A percentile compares a stretch with the other conserved stretches of the same genome.
These are phyloP conservation scores for Oxycera nigricornis DNA, from an alignment of 2,888 invertebrate genomes.

Conservation along the genomic window DNA sequence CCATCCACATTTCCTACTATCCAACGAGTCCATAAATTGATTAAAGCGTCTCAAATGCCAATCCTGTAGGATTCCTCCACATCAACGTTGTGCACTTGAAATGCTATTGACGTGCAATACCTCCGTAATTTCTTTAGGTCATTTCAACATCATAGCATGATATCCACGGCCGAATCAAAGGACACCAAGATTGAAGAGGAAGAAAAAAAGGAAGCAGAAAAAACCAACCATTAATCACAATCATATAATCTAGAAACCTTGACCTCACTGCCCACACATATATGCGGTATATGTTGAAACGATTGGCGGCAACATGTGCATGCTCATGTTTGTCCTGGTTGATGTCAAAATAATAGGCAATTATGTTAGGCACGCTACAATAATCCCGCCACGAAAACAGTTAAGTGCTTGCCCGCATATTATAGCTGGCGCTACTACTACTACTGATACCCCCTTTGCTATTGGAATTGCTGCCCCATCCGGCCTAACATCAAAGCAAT, in stretches of 20 bases:
- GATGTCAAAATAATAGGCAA: slow-evolving; percentile 25
- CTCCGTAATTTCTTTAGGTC: neutral
- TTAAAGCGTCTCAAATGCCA: neutral
- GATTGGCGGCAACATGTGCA: neutral
- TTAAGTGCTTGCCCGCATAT: neutral
- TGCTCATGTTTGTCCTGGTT: slow-evolving; percentile 21
- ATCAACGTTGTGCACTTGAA: neutral
- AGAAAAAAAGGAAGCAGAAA: too few species aligned
- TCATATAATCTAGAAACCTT: neutral
- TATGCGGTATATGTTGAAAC: neutral
- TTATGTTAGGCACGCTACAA: slow-evolving; percentile 24
- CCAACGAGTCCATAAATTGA: neutral
- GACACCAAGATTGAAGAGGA: too few species aligned
- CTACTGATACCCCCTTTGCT: neutral
- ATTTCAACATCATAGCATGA: neutral
- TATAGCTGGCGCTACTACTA: neutral
- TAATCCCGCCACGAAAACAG: neutral
- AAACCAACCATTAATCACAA: slow-evolving; percentile 1
- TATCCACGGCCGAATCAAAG: neutral
- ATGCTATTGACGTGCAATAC: neutral
- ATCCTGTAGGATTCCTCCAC: neutral
- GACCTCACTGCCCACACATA: neutral
- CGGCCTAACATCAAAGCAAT: neutral
- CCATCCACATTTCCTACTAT: too few species aligned
- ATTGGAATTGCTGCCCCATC: neutral